Percentiles rank a stretch among this genome's conserved stretches.
phyloP scores from a whole-genome alignment of 1,140 invertebrate genomes.

The Tyrophagus putrescentiae region DNA sequence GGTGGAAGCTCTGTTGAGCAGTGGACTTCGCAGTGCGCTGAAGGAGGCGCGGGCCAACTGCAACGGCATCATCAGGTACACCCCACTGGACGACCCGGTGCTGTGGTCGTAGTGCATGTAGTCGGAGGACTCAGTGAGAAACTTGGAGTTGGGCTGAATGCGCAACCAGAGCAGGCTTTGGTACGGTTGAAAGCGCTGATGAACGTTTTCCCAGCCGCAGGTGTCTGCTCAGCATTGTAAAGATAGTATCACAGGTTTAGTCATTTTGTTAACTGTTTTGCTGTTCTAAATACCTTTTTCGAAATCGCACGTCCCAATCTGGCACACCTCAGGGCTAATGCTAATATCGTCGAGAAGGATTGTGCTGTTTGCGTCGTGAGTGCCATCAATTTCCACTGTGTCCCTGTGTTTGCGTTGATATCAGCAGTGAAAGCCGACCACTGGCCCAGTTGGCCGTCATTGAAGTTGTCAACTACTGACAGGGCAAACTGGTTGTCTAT shows the following conservation, averaged over 20 bases:
- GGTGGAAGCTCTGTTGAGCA: neutral
- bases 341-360: neutral
- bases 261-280: no score
- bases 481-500: neutral
- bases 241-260: no score
- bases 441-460: neutral
- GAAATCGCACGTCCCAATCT: constrained; percentile 27
- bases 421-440: neutral
- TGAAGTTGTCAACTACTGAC: neutral
- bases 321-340: neutral
- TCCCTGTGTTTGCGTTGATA: neutral
- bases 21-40: neutral
- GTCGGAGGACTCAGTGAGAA: neutral
- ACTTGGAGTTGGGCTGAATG: neutral
- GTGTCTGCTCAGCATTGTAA: no score
- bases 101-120: neutral
- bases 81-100: neutral
- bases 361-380: neutral
- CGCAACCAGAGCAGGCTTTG: neutral
- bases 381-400: neutral
- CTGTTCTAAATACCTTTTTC: constrained; percentile 23
- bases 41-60: neutral
- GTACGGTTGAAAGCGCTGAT: neutral
- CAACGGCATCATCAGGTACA: neutral
- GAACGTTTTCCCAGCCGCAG: constrained; percentile 26